A percentile compares a stretch with the other conserved stretches of the same genome.
phyloP scores from a whole-genome alignment of 2,113 vertebrate genomes.

The Ellobius talpinus region DNA sequence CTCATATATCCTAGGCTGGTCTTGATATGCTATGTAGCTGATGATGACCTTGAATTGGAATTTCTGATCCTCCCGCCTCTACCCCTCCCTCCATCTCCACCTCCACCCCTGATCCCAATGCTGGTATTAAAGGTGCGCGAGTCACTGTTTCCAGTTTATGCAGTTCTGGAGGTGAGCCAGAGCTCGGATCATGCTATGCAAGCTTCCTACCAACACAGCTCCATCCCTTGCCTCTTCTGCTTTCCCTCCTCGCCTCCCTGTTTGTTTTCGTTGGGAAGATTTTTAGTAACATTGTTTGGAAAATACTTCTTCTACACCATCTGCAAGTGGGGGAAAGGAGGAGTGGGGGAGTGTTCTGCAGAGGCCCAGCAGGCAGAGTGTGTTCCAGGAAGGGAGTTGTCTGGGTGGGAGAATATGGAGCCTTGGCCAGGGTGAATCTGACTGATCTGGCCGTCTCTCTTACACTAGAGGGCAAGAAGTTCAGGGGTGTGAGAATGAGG shows the following conservation, averaged over 20 bases:
- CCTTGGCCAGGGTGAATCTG: not conserved
- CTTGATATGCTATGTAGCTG: not conserved
- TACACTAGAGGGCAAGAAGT: not conserved
- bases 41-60: not conserved
- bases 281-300: slow-evolving; percentile 45
- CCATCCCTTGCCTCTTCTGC: not conserved
- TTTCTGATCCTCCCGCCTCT: not conserved
- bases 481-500: not conserved
- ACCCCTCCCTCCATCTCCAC: not conserved
- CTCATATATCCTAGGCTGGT: not conserved
- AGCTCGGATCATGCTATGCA: not conserved
- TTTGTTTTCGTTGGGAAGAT: not conserved
- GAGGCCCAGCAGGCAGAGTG: not conserved
- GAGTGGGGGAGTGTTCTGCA: not conserved
- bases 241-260: not conserved
- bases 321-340: not conserved
- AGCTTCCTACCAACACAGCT: too few species aligned
- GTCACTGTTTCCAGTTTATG: not conserved
- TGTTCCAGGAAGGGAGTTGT: not conserved
- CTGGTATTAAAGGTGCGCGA: not conserved
- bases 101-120: not conserved
- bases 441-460: not conserved
- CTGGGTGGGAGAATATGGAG: not conserved
- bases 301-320: not conserved
- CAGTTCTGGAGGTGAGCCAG: not conserved